Conservation (phyloP, 2,113 vertebrate species). For the Todiramphus saurophagus region DNA sequence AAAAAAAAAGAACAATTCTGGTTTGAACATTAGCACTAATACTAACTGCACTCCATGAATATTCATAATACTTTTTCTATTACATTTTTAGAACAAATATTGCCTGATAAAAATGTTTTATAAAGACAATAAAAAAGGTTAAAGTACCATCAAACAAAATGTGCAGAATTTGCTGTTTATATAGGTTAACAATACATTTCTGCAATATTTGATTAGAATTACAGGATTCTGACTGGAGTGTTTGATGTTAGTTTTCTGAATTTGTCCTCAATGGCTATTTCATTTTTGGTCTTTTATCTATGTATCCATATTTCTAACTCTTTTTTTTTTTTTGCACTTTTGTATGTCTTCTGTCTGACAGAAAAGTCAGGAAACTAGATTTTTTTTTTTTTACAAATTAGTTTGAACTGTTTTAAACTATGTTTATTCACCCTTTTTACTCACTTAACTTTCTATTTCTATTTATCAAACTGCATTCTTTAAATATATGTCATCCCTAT, state of each 20-base stretch:
- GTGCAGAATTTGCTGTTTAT: neutral
- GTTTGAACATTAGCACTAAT: constrained; percentile 4
- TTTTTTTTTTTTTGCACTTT: neutral
- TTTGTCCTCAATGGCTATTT: neutral
- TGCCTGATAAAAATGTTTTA: neutral
- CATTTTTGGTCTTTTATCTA: neutral
- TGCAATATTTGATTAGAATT: neutral
- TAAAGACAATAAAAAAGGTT: neutral
- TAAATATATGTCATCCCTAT: neutral
- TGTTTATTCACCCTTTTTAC: neutral
- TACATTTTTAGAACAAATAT: neutral
- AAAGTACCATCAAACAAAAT: neutral
- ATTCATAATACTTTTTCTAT: neutral
- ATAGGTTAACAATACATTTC: neutral
- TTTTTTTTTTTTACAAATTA: neutral
- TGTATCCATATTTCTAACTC: neutral
- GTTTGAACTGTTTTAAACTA: neutral
- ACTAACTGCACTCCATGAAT: neutral
- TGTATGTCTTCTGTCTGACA: neutral
- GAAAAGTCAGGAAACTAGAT: neutral
- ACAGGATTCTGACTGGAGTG: neutral
- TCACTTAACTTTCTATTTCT: neutral
- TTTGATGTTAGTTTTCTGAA: neutral
- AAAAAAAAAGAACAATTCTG: neutral
- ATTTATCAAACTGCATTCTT: neutral